Base-by-base conservation (phyloP, 2,797 vertebrate genomes). In the Cetoscarus ocellatus region DNA sequence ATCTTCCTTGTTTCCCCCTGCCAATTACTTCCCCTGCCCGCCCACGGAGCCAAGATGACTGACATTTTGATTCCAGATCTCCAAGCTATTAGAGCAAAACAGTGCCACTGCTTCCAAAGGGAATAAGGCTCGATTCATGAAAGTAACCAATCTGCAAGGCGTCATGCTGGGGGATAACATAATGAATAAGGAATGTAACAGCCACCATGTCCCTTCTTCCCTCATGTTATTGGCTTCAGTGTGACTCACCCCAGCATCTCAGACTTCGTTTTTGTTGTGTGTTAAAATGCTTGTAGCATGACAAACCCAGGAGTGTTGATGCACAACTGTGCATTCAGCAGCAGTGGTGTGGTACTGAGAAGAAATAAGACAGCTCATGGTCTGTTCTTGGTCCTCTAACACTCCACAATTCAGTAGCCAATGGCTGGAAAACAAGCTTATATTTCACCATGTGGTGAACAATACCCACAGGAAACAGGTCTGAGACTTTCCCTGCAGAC, bases 51-150 rank as follows among this genome's bases (percentile, higher is more conserved):
- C 39, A 52, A 35, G 43, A 60, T 67, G 35, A 51, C 19, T 54
- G 52, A 80, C 62, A 61, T 69, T 61, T 51, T 55, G 69, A 79
- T 70, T 82, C 68, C 51, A 75, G 61, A 84, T 70, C 56, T 56
- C 19, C 71, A 65, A 18, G 53, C 15, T 14, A 81, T 83, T 58
- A 67, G 62, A 73, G 63, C 15, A 53, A 70, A 75, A 70, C 14
- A 18, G 55, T 45, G 59, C 6, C 0, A 60, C 66, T 60, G 77
- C 76, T 67, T 61, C 66, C 44, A 39, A 73, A 59, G 17, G 35
- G 27, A 70, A 68, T 62, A 49, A 61, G 19, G 17, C 54, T 63
- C 36, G 27, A 69, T 59, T 77, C 47, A 65, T 50, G 19, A 74
- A 65, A 64, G 55, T 0, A 43, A 35, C 19, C n/a, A 13, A 12